These are phyloP conservation scores for Sebastiscus albofasciatus DNA, from an alignment of 2,797 vertebrate genomes.

Conservation along the genomic window DNA sequence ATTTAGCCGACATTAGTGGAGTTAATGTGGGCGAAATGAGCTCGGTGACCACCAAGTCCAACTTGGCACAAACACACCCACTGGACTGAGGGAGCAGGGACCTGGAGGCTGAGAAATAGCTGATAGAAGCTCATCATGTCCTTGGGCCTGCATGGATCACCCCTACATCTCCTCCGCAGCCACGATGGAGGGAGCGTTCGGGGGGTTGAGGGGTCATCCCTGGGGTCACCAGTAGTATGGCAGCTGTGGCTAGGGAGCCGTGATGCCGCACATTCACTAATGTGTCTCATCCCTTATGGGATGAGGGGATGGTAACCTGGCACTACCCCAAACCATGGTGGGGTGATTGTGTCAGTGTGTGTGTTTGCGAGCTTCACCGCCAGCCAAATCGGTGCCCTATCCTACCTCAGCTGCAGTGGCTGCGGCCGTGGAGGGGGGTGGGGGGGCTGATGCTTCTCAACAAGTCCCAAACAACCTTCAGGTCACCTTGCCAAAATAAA, in stretches of 20 bases:
- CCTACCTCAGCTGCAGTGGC: conserved; percentile 62
- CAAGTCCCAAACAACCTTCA: conserved; percentile 77
- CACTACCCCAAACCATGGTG: conserved; percentile 61
- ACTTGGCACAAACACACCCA: conserved; percentile 60
- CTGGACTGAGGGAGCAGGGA: conserved; percentile 50
- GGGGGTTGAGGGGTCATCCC: conserved; percentile 58
- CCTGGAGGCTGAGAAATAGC: conserved; percentile 58
- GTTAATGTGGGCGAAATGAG: conserved; percentile 79
- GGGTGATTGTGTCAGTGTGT: conserved; percentile 48
- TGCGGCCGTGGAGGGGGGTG: conserved; percentile 13
- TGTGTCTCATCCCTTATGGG: conserved; percentile 72
- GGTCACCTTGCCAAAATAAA: conserved; percentile 80
- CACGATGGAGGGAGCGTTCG: conserved; percentile 4
- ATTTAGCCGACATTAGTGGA: conserved; percentile 78
- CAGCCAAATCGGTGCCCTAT: conserved; percentile 74
- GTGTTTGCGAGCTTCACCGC: conserved; percentile 22
- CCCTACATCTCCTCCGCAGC: conserved; percentile 42
- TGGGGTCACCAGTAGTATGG: conserved; percentile 63
- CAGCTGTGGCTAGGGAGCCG: conserved; percentile 65
- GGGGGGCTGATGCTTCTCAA: conserved; percentile 57
- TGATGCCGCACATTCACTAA: conserved; percentile 72
- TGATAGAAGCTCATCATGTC: conserved; percentile 70
- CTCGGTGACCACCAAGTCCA: conserved; percentile 68
- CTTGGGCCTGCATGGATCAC: conserved; percentile 64
- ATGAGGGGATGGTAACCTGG: conserved; percentile 71